Percentiles rank a stretch among this genome's conserved stretches.
Evolutionary conservation across 2,113 vertebrate species (phyloP).

Genomic region (Xiphorhynchus elegans): DNA sequence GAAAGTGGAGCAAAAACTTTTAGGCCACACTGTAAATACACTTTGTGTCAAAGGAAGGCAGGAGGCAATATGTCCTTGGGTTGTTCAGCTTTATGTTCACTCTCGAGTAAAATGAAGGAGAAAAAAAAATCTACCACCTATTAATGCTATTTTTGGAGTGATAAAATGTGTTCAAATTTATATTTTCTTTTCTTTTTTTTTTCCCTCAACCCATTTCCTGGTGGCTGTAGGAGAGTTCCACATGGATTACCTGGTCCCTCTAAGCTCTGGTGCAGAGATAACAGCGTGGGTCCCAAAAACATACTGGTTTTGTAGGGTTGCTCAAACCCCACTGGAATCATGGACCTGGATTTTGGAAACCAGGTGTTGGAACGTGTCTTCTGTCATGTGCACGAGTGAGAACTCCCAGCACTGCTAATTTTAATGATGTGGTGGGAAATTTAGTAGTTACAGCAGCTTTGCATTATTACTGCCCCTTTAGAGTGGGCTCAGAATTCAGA

Average conservation of each 20-base stretch:
- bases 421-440: slow-evolving; percentile 41
- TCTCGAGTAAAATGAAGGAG: background rate
- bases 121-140: background rate
- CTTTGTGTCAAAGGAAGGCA: slow-evolving; percentile 57
- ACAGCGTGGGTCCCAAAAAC: accelerated
- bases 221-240: background rate
- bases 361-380: background rate
- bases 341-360: background rate
- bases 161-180: background rate
- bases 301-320: background rate
- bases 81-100: background rate
- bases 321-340: background rate
- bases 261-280: background rate
- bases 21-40: slow-evolving; percentile 68
- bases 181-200: background rate
- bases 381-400: background rate
- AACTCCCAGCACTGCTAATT: background rate
- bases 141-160: background rate
- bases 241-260: accelerated
- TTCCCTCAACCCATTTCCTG: background rate
- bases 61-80: slow-evolving; percentile 59
- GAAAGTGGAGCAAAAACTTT: slow-evolving; percentile 73
- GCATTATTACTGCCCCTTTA: slow-evolving; percentile 21
- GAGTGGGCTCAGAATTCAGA: background rate
- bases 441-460: background rate